Percentiles rank a stretch among this genome's conserved stretches.
phyloP scores from a whole-genome alignment of 2,113 vertebrate species.

The Semicossyphus pulcher region DNA sequence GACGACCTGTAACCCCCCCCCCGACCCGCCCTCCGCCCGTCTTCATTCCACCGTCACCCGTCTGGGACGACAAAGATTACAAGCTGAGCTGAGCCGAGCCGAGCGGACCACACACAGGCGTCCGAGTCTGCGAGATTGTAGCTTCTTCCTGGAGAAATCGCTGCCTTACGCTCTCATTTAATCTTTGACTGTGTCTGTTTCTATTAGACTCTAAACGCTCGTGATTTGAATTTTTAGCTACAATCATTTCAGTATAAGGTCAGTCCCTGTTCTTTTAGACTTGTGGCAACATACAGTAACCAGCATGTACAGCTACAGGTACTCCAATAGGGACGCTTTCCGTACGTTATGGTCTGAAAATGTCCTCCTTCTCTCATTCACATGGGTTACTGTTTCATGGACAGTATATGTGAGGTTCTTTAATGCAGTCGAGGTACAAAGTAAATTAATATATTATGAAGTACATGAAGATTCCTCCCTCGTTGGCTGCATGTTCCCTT shows the following conservation, averaged over 20 bases:
- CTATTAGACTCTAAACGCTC: conserved; percentile 31
- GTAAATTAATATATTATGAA: conserved; percentile 34
- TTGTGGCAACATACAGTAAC: conserved; percentile 12
- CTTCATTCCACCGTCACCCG: conserved; percentile 54
- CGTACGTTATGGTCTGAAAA: background rate
- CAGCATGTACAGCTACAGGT: conserved; percentile 38
- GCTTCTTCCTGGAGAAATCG: conserved; percentile 65
- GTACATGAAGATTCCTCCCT: conserved; percentile 20
- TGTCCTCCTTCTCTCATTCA: background rate
- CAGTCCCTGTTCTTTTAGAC: background rate
- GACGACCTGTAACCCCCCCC: conserved; percentile 90
- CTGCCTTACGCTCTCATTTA: conserved; percentile 72
- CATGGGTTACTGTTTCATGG: background rate
- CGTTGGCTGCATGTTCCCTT: conserved; percentile 46
- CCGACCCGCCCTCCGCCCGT: background rate
- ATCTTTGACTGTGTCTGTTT: conserved; percentile 34
- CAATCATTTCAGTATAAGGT: conserved; percentile 23
- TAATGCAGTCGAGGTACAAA: conserved; percentile 42
- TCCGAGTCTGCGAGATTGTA: conserved; percentile 80
- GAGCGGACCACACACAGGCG: conserved; percentile 33
- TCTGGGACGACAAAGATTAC: conserved; percentile 60
- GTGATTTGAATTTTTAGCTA: conserved; percentile 35
- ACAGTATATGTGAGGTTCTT: background rate
- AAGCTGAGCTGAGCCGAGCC: conserved; percentile 72
- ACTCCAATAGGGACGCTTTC: conserved; percentile 6